Percentiles rank a stretch among this genome's conserved stretches.
Evolutionary conservation across 2,888 invertebrate genomes (phyloP).

Genomic region (Epinotia ramella): DNA sequence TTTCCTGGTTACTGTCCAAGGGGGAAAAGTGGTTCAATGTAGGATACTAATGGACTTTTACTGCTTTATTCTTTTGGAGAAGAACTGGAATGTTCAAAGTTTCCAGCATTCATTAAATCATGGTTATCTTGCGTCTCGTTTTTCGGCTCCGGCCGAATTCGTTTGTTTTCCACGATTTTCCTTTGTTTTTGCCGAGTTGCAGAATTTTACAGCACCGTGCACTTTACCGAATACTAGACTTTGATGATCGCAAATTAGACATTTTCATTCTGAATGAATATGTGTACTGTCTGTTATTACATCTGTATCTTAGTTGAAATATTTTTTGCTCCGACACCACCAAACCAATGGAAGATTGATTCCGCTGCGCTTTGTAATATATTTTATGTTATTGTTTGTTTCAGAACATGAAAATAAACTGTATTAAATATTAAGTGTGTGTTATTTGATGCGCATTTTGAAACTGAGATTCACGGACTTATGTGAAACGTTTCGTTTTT

Average conservation of each 20-base stretch:
- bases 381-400: no score
- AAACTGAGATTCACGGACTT: no score
- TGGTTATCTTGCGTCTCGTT: constrained; percentile 66
- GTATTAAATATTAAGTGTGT: no score
- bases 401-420: no score
- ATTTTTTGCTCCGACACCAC: background rate
- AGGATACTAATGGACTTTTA: background rate
- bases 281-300: background rate
- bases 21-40: constrained; percentile 19
- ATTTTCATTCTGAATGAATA: background rate
- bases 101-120: constrained; percentile 67
- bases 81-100: constrained; percentile 49
- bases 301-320: background rate
- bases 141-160: constrained; percentile 49
- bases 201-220: constrained; percentile 1
- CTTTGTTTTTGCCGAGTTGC: constrained; percentile 48
- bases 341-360: no score
- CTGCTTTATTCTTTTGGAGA: background rate
- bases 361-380: no score
- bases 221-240: background rate
- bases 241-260: background rate
- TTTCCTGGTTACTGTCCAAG: constrained; percentile 55
- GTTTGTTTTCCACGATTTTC: constrained; percentile 52
- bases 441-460: no score
- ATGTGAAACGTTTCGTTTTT: no score